Evolutionary conservation across 2,797 vertebrate genomes (phyloP), one percentile per base, ranked within the genome.

Genomic region (Aeoliscus strigatus): DNA sequence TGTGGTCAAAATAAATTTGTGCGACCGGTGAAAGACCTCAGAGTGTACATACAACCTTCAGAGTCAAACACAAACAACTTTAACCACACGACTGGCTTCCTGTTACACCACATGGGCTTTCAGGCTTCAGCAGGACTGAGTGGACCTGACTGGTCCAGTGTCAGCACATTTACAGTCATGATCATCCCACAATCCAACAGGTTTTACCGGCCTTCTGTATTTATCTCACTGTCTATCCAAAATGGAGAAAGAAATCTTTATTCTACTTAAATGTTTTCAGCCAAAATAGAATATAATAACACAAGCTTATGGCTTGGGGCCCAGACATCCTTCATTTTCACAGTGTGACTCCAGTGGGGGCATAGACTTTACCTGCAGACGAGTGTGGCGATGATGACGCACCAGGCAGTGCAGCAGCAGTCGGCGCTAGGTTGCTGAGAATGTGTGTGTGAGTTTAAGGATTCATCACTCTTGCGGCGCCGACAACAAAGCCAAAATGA

Each of bases 351-450:
- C n/a, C n/a, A n/a, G n/a, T n/a, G n/a, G n/a, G n/a, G n/a, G n/a
- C n/a, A n/a, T n/a, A n/a, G n/a, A n/a, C n/a, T n/a, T 67, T 82
- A 99, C 96, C 96, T 99, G 94, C 96, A 99, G 41, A 99, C 91
- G 0, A 99, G 87, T 4, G 95, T 98, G 43, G 96, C 96, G 1
- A 98, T 94, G 89, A 99, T 94, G 79, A 97, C 94, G 0, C 96
- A 99, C 96, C 96, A 99, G 6, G 96, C 95, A 0, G 95, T 98
- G 73, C 96, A 97, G 87, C 96, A 99, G 88, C 96, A 99, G 83
- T 95, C 96, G 27, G 95, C 90, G 0, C 92, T 94, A 74, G 60
- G 93, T 89, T 34, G 82, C 50, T 82, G 82, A 14, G 73, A 70
- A 64, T 81, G 80, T 0, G 77, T 47, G 33, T 79, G 79, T 5